Evolutionary conservation across 2,797 vertebrate species (phyloP).

Genomic region (Setipinna tenuifilis): DNA sequence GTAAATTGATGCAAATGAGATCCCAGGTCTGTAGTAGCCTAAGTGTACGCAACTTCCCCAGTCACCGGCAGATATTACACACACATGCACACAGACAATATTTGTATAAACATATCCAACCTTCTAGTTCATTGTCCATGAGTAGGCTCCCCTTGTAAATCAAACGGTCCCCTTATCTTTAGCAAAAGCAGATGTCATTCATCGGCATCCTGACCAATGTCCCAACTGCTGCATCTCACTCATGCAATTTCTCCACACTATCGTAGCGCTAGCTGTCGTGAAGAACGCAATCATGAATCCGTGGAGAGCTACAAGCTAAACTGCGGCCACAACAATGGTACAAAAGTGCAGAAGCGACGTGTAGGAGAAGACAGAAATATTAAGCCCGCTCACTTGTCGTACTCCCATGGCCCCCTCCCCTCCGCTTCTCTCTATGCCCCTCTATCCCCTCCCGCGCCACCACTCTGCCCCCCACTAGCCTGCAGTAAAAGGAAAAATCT

Average conservation of each 20-base stretch:
- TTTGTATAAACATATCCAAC: conserved; percentile 68
- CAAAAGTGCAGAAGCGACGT: conserved; percentile 76
- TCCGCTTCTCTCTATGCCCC: conserved; percentile 62
- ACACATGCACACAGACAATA: conserved; percentile 38
- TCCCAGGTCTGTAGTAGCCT: conserved; percentile 31
- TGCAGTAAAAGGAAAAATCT: conserved; percentile 74
- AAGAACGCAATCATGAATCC: conserved; percentile 12
- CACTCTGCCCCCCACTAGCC: conserved; percentile 62
- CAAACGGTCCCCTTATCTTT: conserved; percentile 71
- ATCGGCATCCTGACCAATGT: conserved; percentile 77
- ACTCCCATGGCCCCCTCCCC: conserved; percentile 73
- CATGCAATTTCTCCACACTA: conserved; percentile 50
- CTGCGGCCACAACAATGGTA: conserved; percentile 73
- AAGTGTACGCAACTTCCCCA: conserved; percentile 42
- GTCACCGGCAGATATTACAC: conserved; percentile 25
- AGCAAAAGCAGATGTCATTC: conserved; percentile 76
- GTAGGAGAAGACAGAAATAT: conserved; percentile 62
- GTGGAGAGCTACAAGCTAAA: conserved; percentile 21
- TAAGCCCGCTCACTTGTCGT: conserved; percentile 74
- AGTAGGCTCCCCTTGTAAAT: conserved; percentile 72
- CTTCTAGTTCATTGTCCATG: conserved; percentile 85
- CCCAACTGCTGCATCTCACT: conserved; percentile 69
- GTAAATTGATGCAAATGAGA: conserved; percentile 35
- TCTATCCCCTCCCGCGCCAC: conserved; percentile 37
- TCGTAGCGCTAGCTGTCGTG: background rate